Evolutionary conservation across 2,113 vertebrate genomes (phyloP).

Genomic region (Dascyllus trimaculatus): DNA sequence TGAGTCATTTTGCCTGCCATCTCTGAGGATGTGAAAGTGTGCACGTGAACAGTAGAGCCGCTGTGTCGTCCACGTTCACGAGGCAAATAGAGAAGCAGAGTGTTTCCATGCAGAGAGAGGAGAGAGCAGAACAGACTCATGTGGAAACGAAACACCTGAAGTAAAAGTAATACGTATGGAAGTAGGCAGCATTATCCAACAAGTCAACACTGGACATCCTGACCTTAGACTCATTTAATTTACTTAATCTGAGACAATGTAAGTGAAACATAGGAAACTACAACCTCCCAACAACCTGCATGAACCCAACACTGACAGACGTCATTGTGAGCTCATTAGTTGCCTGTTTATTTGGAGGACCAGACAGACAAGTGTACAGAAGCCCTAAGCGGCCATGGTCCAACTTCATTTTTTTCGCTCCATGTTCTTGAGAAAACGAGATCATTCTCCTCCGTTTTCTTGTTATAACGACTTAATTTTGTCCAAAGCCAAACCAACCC

Average conservation of each 20-base stretch:
- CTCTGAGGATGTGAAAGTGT: slow-evolving; percentile 13
- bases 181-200: too few species aligned
- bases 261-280: too few species aligned
- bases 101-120: neutral
- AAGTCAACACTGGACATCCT: neutral
- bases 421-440: too few species aligned
- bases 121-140: neutral
- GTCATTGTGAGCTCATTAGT: neutral
- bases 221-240: neutral
- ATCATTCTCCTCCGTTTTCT: too few species aligned
- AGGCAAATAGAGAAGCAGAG: neutral
- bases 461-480: too few species aligned
- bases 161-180: neutral
- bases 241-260: neutral
- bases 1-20: neutral
- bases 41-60: neutral
- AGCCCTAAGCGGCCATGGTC: too few species aligned
- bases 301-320: neutral
- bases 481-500: too few species aligned
- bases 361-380: too few species aligned
- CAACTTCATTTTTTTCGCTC: too few species aligned
- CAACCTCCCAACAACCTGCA: too few species aligned
- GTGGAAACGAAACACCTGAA: slow-evolving; percentile 6
- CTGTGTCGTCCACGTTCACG: neutral
- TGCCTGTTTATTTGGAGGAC: too few species aligned